phyloP scores from a whole-genome alignment of 2,113 vertebrate genomes.

The Tonatia bakeri region DNA sequence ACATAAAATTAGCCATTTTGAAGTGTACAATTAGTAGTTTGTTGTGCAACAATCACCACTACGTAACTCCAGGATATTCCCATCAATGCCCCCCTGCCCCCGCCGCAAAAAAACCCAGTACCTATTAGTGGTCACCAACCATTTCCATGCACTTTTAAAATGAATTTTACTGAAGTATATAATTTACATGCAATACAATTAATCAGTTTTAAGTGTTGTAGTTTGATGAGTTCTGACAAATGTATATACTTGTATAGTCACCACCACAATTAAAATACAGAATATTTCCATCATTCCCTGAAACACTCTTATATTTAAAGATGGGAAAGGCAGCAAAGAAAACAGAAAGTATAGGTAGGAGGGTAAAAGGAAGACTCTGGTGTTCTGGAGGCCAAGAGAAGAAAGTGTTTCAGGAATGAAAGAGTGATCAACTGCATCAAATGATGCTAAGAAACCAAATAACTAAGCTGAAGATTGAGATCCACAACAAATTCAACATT shows the following conservation, averaged over 20 bases:
- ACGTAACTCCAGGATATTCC: no score
- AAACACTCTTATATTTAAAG: background rate
- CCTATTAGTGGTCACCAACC: background rate
- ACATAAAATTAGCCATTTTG: no score
- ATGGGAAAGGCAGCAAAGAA: slow-evolving; percentile 18
- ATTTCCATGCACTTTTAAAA: background rate
- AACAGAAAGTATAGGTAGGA: background rate
- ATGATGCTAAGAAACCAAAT: background rate
- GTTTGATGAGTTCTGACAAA: background rate
- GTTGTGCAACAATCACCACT: no score
- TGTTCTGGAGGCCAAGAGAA: background rate
- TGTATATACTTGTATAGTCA: background rate
- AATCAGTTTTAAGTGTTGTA: background rate
- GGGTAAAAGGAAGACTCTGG: background rate
- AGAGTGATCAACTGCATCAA: background rate
- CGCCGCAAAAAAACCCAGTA: no score
- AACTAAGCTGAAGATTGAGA: background rate
- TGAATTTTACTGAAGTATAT: background rate
- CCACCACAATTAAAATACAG: background rate
- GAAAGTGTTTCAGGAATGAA: background rate
- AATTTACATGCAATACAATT: slow-evolving; percentile 2
- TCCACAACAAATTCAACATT: background rate
- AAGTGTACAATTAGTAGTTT: no score
- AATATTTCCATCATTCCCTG: background rate
- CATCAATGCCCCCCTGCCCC: no score